Base-by-base conservation (phyloP, 2,113 vertebrate species). In the Apteryx owenii region DNA sequence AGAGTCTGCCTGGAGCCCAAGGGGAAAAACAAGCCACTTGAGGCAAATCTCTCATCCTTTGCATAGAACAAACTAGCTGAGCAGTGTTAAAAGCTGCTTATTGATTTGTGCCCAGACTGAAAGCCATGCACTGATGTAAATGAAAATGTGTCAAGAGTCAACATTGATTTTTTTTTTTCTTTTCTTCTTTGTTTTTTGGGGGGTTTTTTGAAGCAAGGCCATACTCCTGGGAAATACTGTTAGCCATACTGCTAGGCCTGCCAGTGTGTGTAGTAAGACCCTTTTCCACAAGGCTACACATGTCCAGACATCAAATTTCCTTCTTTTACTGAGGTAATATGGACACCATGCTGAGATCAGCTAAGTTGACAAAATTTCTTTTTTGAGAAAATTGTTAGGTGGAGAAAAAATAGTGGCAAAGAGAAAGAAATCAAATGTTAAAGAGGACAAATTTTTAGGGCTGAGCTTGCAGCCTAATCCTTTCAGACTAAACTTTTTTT, bases 121-220 rank as follows among this genome's bases (percentile, higher is more conserved):
- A 98, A 98, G 97, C 97, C 97, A 97, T 97, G 97, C 95, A 90
- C 97, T 96, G 96, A 98, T 98, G 98, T 98, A 98, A 98, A 98
- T 98, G 98, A 98, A 98, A 98, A 98, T 98, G 98, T 98, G 98
- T 98, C 98, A 99, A 98, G 98, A 98, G 98, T 98, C 98, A 97
- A 95, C 98, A 99, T 98, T 97, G 98, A 98, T 98, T 98, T 98
- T 97, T 95, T 95, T 96, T 95, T 78, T 82, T 21, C 46, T 79
- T 94, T 97, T 95, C 69, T 97, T 96, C 60, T 78, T 76, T 78
- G 71, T 19, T 73, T 20, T n/a, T n/a, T n/a, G 36, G 36, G 36
- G 36, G 36, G 36, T 97, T 96, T 94, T 95, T 96, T 93, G 70
- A 95, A 97, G 91, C 94, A 96, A 97, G 96, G 94, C 96, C 93